Percentiles rank a stretch among this genome's conserved stretches.
Conservation (phyloP, 2,797 vertebrate genomes). For the Todus mexicanus region DNA sequence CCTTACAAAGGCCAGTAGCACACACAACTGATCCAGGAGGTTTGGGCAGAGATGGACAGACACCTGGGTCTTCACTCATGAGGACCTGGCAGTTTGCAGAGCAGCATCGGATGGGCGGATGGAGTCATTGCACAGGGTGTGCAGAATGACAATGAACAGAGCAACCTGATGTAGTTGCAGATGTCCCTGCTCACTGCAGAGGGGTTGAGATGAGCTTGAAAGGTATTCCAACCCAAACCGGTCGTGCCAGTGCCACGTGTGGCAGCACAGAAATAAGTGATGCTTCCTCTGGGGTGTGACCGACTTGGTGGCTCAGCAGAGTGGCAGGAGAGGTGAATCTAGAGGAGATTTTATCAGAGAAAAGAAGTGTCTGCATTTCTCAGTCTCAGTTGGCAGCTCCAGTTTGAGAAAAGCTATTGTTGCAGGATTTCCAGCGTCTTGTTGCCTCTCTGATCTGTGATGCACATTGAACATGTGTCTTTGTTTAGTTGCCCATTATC, state of each 20-base stretch:
- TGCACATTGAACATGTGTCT: constrained; percentile 46
- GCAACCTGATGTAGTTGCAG: not conserved
- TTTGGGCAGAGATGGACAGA: not conserved
- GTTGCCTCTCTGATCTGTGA: constrained; percentile 4
- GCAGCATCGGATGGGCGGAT: not conserved
- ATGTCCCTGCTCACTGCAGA: not conserved
- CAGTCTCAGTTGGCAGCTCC: not conserved
- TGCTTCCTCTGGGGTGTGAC: fast-evolving
- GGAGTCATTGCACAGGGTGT: not conserved
- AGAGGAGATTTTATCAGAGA: not conserved
- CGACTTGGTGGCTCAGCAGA: not conserved
- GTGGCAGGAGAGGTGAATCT: not conserved
- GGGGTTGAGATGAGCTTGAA: not conserved
- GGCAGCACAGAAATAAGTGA: fast-evolving
- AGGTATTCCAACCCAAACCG: not conserved
- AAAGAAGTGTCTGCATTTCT: not conserved
- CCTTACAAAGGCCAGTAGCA: fast-evolving
- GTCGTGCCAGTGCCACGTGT: fast-evolving
- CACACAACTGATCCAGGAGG: fast-evolving
- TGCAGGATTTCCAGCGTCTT: not conserved
- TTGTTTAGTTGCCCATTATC: constrained; percentile 52
- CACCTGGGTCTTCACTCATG: not conserved
- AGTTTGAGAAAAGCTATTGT: constrained; percentile 16
- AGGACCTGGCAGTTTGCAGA: not conserved
- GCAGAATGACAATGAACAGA: not conserved